Evolutionary conservation across 1,140 invertebrate species (phyloP), one percentile per base, ranked within the genome.

Genomic region (Conopomorpha cramerella): DNA sequence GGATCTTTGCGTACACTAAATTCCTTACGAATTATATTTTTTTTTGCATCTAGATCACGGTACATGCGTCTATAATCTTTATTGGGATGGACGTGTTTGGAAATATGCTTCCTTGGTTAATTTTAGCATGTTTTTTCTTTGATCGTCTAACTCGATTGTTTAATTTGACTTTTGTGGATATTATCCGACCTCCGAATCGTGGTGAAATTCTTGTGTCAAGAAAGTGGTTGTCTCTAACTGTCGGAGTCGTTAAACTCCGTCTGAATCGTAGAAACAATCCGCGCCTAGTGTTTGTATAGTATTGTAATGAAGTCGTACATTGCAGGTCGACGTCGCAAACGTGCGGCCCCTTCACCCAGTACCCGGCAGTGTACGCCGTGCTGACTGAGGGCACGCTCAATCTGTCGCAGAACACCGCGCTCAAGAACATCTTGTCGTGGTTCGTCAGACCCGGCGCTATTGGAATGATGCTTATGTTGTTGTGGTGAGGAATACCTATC

Each of bases 321-420:
- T 6, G 2, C 41, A 65, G 66, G 13, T 43, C 42, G 8, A 46
- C 78, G 8, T 81, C 78, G 1, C 43, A 54, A 1, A 38, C 42
- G 1, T 86, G 84, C 51, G 84, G 84, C 0, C 84, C 84, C 3
- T 85, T 85, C 45, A 49, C 50, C n/a, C 44, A 51, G n/a, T 63
- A 76, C 46, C 35, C 45, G 11, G 70, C 63, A 35, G 81, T 81
- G 29, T 82, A 80, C 55, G 55, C 72, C 29, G 64, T 81, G 13
- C 43, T 84, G 7, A 55, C 78, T 1, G 62, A 79, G 16, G 70
- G 70, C 3, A 51, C 80, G 16, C 62, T 84, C 16, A 45, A 59
- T 0, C 50, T 84, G 17, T 50, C 64, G 13, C 36, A 63, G 11
- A 64, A 67, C 12, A 60, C 49, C 31, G 19, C 41, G 0, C 51